These are phyloP conservation scores for Xestia xanthographa DNA, from an alignment of 2,888 invertebrate species.

Conservation along the genomic window DNA sequence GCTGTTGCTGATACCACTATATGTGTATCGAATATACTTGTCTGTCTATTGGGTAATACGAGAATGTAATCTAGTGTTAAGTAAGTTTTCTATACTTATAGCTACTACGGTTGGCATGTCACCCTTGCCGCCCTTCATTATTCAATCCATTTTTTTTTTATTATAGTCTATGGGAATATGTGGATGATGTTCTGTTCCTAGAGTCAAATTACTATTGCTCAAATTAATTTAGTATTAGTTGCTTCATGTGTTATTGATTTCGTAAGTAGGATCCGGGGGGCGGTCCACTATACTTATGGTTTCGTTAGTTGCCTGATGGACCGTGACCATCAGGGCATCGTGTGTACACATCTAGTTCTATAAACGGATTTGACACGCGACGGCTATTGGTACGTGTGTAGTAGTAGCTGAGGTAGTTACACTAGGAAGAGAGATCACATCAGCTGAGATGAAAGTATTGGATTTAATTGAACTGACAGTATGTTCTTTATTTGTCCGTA, in stretches of 20 bases:
- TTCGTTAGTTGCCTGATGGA: conserved; percentile 27
- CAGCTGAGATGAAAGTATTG: neutral
- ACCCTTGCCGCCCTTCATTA: neutral
- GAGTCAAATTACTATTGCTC: neutral
- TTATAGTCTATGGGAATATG: neutral
- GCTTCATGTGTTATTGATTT: conserved; percentile 1
- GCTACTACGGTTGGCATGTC: neutral
- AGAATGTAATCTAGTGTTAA: neutral
- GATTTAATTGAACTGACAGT: neutral
- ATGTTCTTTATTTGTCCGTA: neutral
- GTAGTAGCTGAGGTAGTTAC: neutral
- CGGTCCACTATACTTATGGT: conserved; percentile 1
- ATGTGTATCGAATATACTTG: conserved; percentile 2
- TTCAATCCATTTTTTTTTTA: neutral
- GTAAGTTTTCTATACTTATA: neutral
- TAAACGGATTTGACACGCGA: conserved; percentile 38
- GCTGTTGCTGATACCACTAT: conserved; percentile 18
- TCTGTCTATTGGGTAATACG: neutral
- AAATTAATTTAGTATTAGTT: neutral
- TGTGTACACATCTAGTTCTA: conserved; percentile 18
- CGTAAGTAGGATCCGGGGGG: conserved; percentile 41
- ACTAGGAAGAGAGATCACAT: conserved; percentile 8
- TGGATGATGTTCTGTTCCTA: neutral
- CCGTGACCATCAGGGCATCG: conserved; percentile 36
- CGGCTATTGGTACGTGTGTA: conserved; percentile 11